Evolutionary conservation across 2,797 vertebrate genomes (phyloP).

Genomic region (Hozukius guyotensis): DNA sequence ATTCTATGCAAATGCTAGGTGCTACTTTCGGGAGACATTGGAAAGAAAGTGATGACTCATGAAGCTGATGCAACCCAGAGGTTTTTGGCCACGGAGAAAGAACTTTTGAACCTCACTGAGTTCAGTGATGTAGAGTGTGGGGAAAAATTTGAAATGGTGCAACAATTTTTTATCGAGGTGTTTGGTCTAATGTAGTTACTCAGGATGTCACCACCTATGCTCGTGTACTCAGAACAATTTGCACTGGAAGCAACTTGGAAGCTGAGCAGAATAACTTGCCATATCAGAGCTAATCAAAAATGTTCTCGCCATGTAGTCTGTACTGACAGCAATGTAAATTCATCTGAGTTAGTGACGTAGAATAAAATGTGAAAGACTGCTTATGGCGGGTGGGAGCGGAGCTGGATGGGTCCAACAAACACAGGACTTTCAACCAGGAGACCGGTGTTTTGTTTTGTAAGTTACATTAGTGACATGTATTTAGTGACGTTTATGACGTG

Average conservation of each 20-base stretch:
- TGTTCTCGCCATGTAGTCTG: too few species aligned
- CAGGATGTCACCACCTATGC: background rate
- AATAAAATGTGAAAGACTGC: too few species aligned
- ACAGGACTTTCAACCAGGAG: too few species aligned
- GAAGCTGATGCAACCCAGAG: constrained; percentile 4
- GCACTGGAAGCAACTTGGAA: background rate
- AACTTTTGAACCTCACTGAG: background rate
- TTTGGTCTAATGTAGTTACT: background rate
- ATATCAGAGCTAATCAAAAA: background rate
- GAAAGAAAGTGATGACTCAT: constrained; percentile 17
- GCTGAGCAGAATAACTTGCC: background rate
- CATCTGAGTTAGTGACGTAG: too few species aligned
- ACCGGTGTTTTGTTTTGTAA: too few species aligned
- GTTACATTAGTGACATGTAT: too few species aligned
- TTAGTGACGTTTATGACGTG: too few species aligned
- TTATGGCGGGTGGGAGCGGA: too few species aligned
- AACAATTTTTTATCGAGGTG: background rate
- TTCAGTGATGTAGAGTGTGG: background rate
- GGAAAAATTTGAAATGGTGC: background rate
- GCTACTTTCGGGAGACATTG: background rate
- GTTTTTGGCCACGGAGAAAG: background rate
- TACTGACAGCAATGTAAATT: too few species aligned
- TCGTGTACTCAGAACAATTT: background rate
- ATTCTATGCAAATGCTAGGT: constrained; percentile 21
- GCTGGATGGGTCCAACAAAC: too few species aligned